Evolutionary conservation across 35 echinoderm and acorn worm genomes (phyloP), one percentile per base, ranked within the genome.

Genomic region (Patiria miniata): DNA sequence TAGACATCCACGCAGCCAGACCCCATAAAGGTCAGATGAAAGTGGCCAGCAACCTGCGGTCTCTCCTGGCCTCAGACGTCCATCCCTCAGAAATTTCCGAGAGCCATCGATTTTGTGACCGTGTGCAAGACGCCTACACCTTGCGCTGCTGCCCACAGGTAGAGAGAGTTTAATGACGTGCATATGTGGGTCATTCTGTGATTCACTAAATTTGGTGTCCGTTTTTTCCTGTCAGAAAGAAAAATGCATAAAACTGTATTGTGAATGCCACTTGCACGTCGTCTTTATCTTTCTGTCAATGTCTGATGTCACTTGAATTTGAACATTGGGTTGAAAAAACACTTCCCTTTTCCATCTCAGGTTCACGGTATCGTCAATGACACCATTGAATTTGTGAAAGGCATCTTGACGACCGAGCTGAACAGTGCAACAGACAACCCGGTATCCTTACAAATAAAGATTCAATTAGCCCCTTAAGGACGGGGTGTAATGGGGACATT

Each of bases 361-460:
- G 95, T 97, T 17, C 95, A 97, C 88, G 95, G 95, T 69, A 68
- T 97, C 26, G 95, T 97, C 18, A 84, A 86, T 61, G 95, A 97
- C 58, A 97, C 95, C 1, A 93, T 97, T 80, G 95, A 97, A 10
- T 97, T 97, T 93, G 95, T 97, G 8, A 42, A 61, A 69, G 91
- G 91, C 34, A 88, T 97, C 85, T 85, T 97, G 16, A 93, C 84
- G 38, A 97, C 89, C 0, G 95, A 97, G 81, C 93, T 97, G 91
- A 97, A 97, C 86, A 97, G 95, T 85, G 95, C 89, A 10, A 97
- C 95, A 17, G 95, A 97, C 68, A 97, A 97, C 51, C 95, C 95
- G 77, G 95, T 97, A 97, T 97, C 95, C 95, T 97, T 89, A 73
- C 23, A 30, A 59, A 85, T n/a, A n/a, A n/a, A n/a, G n/a, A n/a